phyloP scores from a whole-genome alignment of 2,888 invertebrate genomes.

The Slavum lentiscoides region DNA sequence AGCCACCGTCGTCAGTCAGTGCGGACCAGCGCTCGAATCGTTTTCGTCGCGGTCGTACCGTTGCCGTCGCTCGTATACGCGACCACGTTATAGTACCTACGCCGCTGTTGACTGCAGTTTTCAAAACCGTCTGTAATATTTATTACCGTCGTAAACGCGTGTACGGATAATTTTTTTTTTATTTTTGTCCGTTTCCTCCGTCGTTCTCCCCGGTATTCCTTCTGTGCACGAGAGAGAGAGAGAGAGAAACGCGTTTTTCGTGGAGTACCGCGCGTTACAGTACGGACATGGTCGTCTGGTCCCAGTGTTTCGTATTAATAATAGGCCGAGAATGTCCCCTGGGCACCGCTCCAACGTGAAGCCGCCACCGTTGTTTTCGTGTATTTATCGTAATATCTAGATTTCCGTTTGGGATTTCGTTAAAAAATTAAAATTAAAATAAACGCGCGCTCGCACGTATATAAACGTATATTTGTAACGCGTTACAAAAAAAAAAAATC shows the following conservation, averaged over 20 bases:
- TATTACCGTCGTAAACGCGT: background rate
- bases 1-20: conserved; percentile 45
- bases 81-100: background rate
- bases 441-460: too few species aligned
- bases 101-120: too few species aligned
- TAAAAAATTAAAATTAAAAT: background rate
- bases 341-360: conserved; percentile 52
- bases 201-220: too few species aligned
- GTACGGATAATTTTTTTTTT: background rate
- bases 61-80: conserved; percentile 18
- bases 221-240: too few species aligned
- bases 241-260: too few species aligned
- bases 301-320: conserved; percentile 52
- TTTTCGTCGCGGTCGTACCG: conserved; percentile 32
- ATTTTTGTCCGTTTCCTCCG: background rate
- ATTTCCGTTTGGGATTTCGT: conserved; percentile 13
- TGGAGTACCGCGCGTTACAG: too few species aligned
- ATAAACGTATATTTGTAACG: background rate
- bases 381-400: conserved; percentile 46
- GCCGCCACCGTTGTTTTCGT: conserved; percentile 50
- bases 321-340: conserved; percentile 52
- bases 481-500: too few species aligned
- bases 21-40: conserved; percentile 46
- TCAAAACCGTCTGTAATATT: background rate
- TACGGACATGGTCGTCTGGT: conserved; percentile 48